A percentile compares a stretch with the other conserved stretches of the same genome.
phyloP scores from a whole-genome alignment of 2,888 invertebrate genomes.

The Hirtodrosophila histrioides region DNA sequence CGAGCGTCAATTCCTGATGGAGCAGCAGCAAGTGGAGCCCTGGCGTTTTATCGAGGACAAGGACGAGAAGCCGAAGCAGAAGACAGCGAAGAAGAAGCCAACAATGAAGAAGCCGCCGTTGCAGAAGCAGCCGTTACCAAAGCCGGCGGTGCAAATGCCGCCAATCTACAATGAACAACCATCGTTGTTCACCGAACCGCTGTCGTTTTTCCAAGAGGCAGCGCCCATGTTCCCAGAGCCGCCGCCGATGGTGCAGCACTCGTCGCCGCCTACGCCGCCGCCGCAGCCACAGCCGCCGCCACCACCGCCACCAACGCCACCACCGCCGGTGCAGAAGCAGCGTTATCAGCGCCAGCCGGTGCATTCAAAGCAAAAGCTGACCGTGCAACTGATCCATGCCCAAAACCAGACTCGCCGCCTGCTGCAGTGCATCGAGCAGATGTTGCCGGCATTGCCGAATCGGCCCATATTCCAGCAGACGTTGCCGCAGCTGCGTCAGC shows the following conservation, averaged over 20 bases:
- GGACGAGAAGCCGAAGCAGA: no score
- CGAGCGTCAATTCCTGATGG: constrained; percentile 31
- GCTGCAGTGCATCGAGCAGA: constrained; percentile 21
- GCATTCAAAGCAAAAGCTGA: constrained; percentile 12
- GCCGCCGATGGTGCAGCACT: no score
- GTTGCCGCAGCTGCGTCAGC: constrained; percentile 26
- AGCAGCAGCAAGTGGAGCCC: constrained; percentile 18
- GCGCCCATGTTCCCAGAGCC: no score
- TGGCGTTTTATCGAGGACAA: constrained; percentile 33
- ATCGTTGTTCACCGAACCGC: no score
- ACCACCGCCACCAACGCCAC: no score
- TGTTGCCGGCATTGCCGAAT: constrained; percentile 37
- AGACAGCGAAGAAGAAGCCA: not conserved
- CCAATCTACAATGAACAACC: not conserved
- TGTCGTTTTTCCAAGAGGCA: no score
- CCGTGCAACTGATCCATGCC: constrained; percentile 17
- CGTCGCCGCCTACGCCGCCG: no score
- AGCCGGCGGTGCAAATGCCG: not conserved
- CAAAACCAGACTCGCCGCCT: constrained; percentile 31
- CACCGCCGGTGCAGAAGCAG: not conserved
- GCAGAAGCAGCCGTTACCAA: not conserved
- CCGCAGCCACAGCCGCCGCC: not conserved
- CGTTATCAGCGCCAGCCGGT: not conserved
- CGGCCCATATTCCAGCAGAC: constrained; percentile 17
- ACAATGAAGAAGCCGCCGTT: not conserved